Evolutionary conservation across 2,797 vertebrate genomes (phyloP), one percentile per base, ranked within the genome.

Genomic region (Leptatherina wallacei): DNA sequence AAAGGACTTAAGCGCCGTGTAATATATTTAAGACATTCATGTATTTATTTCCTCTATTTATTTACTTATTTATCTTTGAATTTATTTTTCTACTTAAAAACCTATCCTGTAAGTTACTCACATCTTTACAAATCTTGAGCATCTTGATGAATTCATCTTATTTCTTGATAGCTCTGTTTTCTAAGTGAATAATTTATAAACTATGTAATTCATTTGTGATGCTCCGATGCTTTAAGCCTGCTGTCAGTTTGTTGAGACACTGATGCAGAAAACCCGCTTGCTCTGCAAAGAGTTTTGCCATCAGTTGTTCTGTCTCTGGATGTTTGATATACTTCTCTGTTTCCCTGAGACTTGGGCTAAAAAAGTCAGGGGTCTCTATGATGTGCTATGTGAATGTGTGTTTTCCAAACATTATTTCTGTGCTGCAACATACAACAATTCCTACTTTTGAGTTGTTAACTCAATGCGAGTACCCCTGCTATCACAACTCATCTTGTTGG

Each of bases 21-120:
- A 87, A 88, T 77, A 88, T 90, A 86, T 79, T 91, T 86, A 47
- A 82, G 73, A 87, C 85, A 83, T 83, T 78, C 71, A 81, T 89
- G 47, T 65, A 82, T 91, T 90, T 89, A 86, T 87, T 90, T 89
- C 60, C 65, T 91, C 69, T 87, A 83, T 89, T 90, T 90, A 88
- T 85, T 90, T 87, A 83, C 68, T 85, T 81, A 79, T 77, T 71
- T 86, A 88, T 69, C 73, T 85, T 88, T 89, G 87, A 80, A 88
- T 89, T 92, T 90, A 90, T 92, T 92, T 93, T 91, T 92, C 84
- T 92, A 93, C 91, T 88, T 83, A 73, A 88, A 78, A 73, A 75
- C 77, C 57, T 38, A 71, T 86, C 82, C 80, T 81, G 85, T 88
- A 87, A 69, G 83, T 89, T 88, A 75, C 65, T 87, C 75, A 75